A percentile compares a stretch with the other conserved stretches of the same genome.
Conservation (phyloP, 2,888 invertebrate species). For the Lasioglossum villosulum region DNA sequence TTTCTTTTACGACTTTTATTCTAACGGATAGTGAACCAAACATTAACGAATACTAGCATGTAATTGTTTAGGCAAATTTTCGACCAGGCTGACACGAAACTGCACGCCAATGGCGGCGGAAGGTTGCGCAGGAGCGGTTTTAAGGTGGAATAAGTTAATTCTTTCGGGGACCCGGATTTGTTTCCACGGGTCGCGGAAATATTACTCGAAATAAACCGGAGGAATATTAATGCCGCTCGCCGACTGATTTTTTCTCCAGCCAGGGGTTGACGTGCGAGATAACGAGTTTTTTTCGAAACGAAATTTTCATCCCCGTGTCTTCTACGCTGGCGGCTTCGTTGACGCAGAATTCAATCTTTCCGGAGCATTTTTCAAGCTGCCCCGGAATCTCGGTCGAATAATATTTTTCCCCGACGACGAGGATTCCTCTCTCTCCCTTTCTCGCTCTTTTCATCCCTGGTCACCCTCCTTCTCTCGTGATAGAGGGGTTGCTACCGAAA, state of each 20-base stretch:
- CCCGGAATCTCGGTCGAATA: slow-evolving; percentile 46
- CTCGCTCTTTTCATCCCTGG: neutral
- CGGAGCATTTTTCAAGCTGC: slow-evolving; percentile 48
- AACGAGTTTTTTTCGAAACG: slow-evolving; percentile 57
- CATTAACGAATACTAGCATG: neutral
- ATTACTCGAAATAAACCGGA: slow-evolving; percentile 45
- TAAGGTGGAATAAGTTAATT: slow-evolving; percentile 55
- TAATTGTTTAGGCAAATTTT: neutral
- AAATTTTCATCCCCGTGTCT: slow-evolving; percentile 59
- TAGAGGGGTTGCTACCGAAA: neutral
- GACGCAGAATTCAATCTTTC: slow-evolving; percentile 63
- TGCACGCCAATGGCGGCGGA: neutral
- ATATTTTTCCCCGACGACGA: slow-evolving; percentile 49
- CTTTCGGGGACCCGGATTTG: slow-evolving; percentile 29
- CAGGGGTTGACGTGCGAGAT: slow-evolving; percentile 24
- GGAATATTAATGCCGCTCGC: slow-evolving; percentile 50
- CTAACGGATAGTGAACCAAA: too few species aligned
- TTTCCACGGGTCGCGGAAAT: slow-evolving; percentile 35
- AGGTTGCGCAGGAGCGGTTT: neutral
- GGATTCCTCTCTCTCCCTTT: neutral
- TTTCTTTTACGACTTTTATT: too few species aligned
- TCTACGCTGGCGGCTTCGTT: slow-evolving; percentile 18
- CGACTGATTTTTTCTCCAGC: slow-evolving; percentile 38
- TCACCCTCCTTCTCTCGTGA: neutral
- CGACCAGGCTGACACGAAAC: neutral